Conservation (phyloP, 2,888 invertebrate genomes). For the Cheilosia vernalis region DNA sequence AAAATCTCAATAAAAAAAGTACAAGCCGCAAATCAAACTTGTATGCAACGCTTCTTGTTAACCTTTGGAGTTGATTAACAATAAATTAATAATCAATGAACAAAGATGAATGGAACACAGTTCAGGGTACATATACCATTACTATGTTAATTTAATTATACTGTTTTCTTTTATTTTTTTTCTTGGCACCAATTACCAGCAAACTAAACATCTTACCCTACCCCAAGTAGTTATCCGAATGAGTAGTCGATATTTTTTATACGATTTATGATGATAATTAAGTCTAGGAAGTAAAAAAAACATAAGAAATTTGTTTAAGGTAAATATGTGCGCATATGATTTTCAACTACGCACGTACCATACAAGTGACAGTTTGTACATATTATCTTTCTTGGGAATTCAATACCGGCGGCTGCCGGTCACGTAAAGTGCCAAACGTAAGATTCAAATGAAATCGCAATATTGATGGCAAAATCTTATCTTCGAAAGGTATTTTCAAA, state of each 20-base stretch:
- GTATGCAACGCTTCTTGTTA: too few relatives aligned
- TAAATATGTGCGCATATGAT: background rate
- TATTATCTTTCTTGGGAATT: background rate
- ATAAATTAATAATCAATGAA: too few relatives aligned
- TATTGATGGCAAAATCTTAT: background rate
- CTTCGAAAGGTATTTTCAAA: too few relatives aligned
- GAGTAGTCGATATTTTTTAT: too few relatives aligned
- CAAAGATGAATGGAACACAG: background rate
- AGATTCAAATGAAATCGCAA: background rate
- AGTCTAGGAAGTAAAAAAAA: background rate
- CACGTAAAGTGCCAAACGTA: background rate
- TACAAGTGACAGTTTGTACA: too few relatives aligned
- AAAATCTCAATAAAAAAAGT: too few relatives aligned
- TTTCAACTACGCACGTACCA: too few relatives aligned
- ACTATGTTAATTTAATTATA: constrained; percentile 1
- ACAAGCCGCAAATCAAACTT: too few relatives aligned
- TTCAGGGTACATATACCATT: constrained; percentile 5
- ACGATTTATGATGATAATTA: constrained; percentile 2
- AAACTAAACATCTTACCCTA: too few relatives aligned
- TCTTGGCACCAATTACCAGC: background rate
- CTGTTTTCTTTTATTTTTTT: background rate
- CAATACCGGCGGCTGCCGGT: background rate
- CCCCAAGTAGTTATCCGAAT: too few relatives aligned
- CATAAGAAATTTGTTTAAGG: background rate
- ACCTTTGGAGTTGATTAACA: too few relatives aligned